Conservation (phyloP, 2,888 invertebrate species). For the Mythimna vitellina region DNA sequence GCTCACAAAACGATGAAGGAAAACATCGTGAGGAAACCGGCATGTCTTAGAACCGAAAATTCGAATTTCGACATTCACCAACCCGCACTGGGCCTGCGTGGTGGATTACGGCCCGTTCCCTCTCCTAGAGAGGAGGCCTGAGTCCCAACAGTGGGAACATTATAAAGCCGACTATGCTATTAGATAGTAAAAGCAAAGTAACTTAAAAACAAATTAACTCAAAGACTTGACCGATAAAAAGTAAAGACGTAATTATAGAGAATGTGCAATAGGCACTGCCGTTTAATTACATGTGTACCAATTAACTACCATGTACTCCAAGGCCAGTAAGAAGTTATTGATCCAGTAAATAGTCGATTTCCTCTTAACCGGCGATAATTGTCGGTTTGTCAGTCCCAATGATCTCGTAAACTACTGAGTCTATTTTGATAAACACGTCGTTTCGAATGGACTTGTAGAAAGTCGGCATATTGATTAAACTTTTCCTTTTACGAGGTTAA, state of each 20-base stretch:
- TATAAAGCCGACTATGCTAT: too few relatives aligned
- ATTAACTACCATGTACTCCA: neutral
- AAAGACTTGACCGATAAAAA: neutral
- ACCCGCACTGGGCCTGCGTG: too few relatives aligned
- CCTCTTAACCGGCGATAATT: constrained; percentile 41
- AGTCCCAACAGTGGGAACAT: too few relatives aligned
- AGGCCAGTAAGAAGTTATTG: constrained; percentile 15
- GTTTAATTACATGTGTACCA: neutral
- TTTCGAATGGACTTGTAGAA: constrained; percentile 51
- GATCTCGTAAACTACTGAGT: constrained; percentile 51
- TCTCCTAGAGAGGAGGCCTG: too few relatives aligned
- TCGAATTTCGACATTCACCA: too few relatives aligned
- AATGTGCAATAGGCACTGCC: neutral
- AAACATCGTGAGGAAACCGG: too few relatives aligned
- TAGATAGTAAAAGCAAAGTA: neutral
- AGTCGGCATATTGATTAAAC: constrained; percentile 49
- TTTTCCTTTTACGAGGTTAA: constrained; percentile 57
- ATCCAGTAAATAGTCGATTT: constrained; percentile 36
- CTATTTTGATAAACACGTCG: constrained; percentile 54
- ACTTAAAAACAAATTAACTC: neutral
- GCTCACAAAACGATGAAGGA: too few relatives aligned
- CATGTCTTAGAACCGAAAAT: too few relatives aligned
- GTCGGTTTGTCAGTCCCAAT: constrained; percentile 29
- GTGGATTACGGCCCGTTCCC: too few relatives aligned
- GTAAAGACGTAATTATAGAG: neutral